Base-by-base conservation (phyloP, 2,888 invertebrate species). In the Drosophila anomalipes region DNA sequence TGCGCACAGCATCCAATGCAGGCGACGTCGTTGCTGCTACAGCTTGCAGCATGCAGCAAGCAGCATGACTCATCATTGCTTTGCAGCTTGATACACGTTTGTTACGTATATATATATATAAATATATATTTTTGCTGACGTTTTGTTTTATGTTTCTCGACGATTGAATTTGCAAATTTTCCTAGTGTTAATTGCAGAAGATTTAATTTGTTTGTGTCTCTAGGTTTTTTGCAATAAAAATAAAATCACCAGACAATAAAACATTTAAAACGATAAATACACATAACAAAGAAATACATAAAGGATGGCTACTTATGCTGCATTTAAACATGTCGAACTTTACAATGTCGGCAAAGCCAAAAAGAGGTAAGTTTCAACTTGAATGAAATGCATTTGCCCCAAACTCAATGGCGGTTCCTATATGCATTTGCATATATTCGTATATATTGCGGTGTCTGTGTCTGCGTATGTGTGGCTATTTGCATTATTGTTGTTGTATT, bases 281-380 rank as follows among this genome's bases (percentile, higher is more conserved):
- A 33, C 26, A 44, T 28, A 75, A 69, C 14, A 62, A 39, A 65
- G 22, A 65, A 47, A 65, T n/a, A 74, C 54, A 72, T 28, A 30
- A 37, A 61, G 69, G 49, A 97, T 98, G 97, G 97, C 97, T 94
- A 97, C 97, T 93, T 98, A 97, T 95, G 97, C 97, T 93, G 96
- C 97, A 88, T 98, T 97, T 95, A 97, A 97, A 94, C 97, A 98
- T 94, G 96, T 98, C 94, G 98, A 98, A 95, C 96, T 98, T 91
- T 97, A 97, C 95, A 97, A 97, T 94, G 97, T 98, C 93, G 98
- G 98, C 94, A 97, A 97, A 94, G 97, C 97, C 93, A 98, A 98
- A 94, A 97, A 97, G 95, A 97, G 97, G 98, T 98, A 94, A 95
- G 94, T 79, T 71, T 33, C 16, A 39, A 41, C 28, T 22, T 33